A percentile compares a stretch with the other conserved stretches of the same genome.
Conservation (phyloP, 2,797 vertebrate species). For the Galago senegalensis region DNA sequence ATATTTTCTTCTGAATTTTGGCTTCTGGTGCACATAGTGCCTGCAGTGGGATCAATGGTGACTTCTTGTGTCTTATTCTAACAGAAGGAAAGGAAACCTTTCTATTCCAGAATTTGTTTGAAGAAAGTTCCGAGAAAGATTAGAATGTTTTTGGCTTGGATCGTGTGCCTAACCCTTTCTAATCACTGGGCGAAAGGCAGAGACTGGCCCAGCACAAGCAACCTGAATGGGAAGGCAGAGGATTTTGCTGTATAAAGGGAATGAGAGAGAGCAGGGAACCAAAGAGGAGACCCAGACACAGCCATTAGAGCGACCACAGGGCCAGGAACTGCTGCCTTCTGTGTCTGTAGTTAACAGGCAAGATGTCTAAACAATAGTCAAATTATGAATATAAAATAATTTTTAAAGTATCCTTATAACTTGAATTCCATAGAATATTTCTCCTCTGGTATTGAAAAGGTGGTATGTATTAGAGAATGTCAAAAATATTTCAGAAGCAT, state of each 20-base stretch:
- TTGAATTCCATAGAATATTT: constrained; percentile 11
- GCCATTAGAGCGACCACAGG: fast-evolving
- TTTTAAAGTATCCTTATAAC: not conserved
- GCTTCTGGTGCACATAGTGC: not conserved
- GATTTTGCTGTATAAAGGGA: not conserved
- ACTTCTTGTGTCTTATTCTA: not conserved
- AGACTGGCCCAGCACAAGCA: fast-evolving
- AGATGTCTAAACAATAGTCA: not conserved
- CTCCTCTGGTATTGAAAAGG: not conserved
- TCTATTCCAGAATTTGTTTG: not conserved
- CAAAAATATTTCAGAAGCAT: constrained; percentile 15
- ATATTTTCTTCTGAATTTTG: not conserved
- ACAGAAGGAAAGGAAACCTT: not conserved
- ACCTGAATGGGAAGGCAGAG: not conserved
- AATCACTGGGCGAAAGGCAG: not conserved
- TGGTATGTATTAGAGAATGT: not conserved
- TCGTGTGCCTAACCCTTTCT: not conserved
- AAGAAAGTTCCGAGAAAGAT: not conserved
- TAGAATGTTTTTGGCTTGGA: not conserved
- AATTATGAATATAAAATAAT: not conserved
- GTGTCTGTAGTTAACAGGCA: not conserved
- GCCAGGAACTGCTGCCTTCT: not conserved
- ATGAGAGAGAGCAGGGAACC: not conserved
- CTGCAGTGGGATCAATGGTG: not conserved
- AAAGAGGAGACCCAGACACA: not conserved